phyloP scores from a whole-genome alignment of 2,113 vertebrate genomes.

The Meleagris gallopavo region DNA sequence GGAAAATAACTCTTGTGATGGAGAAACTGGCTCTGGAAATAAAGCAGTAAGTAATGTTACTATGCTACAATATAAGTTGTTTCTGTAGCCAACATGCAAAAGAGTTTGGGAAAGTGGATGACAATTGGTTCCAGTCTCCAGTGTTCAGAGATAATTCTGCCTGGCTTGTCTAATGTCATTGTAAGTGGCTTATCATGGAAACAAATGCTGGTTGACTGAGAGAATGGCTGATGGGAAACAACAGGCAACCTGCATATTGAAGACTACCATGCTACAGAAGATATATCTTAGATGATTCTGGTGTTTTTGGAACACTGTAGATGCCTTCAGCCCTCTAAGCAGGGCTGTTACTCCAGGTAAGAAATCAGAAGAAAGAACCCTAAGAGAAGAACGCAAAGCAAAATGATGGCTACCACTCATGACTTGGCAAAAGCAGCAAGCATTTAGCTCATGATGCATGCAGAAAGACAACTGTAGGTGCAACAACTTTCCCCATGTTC shows the following conservation, averaged over 20 bases:
- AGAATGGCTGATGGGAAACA: neutral
- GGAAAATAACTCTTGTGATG: conserved; percentile 19
- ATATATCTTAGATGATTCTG: neutral
- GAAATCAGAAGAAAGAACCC: neutral
- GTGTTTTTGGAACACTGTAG: neutral
- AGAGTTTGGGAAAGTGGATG: neutral
- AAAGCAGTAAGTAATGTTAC: neutral
- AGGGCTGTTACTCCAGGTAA: neutral
- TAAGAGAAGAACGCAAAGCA: neutral
- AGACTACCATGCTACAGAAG: neutral
- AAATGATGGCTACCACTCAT: neutral
- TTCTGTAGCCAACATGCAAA: neutral
- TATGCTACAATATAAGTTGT: neutral
- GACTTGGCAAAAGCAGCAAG: neutral
- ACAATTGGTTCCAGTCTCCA: neutral
- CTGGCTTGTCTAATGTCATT: neutral
- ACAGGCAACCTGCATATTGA: neutral
- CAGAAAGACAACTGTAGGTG: neutral
- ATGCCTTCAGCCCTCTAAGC: neutral
- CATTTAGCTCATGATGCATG: neutral
- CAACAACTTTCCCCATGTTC: neutral
- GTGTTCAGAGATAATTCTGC: neutral
- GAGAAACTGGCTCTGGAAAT: neutral
- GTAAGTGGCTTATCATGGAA: neutral
- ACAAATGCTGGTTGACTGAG: neutral